Evolutionary conservation across 2,113 vertebrate species (phyloP).

Genomic region (Argyrosomus japonicus): DNA sequence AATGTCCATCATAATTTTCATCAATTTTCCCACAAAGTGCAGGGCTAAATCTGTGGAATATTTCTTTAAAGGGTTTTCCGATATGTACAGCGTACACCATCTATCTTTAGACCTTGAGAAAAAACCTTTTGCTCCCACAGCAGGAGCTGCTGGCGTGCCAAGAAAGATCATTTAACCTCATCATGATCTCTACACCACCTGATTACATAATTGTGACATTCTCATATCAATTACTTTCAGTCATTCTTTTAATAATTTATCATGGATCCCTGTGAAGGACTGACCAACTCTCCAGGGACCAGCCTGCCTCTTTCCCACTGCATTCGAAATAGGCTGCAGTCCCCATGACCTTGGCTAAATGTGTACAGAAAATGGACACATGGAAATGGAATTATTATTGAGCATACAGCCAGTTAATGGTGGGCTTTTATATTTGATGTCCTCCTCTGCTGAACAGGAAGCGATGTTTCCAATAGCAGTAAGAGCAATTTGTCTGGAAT

Average conservation of each 20-base stretch:
- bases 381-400: constrained; percentile 12
- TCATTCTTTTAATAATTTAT: background rate
- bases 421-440: background rate
- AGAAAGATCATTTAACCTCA: background rate
- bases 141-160: background rate
- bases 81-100: background rate
- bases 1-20: too few species aligned
- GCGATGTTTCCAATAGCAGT: background rate
- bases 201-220: constrained; percentile 1
- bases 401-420: background rate
- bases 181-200: background rate
- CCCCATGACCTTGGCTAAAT: constrained; percentile 16
- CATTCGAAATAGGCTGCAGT: background rate
- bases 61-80: background rate
- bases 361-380: background rate
- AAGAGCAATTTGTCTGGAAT: background rate
- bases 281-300: background rate
- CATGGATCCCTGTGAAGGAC: background rate
- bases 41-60: background rate
- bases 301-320: background rate
- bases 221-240: background rate
- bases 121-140: background rate
- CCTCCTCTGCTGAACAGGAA: background rate
- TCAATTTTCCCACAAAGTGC: too few species aligned
- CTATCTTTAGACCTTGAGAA: background rate